These are phyloP conservation scores for Xestia xanthographa DNA, from an alignment of 2,888 invertebrate genomes.

Conservation along the genomic window DNA sequence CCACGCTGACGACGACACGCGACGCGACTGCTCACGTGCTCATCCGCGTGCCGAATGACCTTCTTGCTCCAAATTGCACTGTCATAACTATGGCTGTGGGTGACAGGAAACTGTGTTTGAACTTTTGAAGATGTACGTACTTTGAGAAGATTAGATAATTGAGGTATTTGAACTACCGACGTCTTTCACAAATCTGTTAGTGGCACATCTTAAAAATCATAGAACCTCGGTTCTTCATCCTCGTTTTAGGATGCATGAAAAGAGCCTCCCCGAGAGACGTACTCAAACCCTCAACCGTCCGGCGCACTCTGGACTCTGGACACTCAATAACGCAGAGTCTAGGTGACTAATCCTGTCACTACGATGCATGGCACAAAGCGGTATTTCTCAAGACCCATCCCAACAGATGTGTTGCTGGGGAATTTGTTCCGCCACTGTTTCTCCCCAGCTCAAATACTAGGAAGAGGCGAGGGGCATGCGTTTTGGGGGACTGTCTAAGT, in stretches of 20 bases:
- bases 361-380: not conserved
- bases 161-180: not conserved
- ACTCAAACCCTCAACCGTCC: not conserved
- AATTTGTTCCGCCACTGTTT: too few relatives aligned
- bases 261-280: not conserved
- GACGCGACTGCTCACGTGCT: constrained; percentile 32
- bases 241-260: not conserved
- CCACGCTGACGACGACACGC: constrained; percentile 23
- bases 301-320: not conserved
- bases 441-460: not conserved
- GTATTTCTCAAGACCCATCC: not conserved
- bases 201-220: not conserved
- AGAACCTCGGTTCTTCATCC: not conserved
- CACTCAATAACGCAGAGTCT: not conserved
- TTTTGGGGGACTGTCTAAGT: not conserved
- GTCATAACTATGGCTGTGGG: constrained; percentile 9
- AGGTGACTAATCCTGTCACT: not conserved
- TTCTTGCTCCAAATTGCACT: constrained; percentile 45
- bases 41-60: constrained; percentile 43
- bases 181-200: too few relatives aligned
- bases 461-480: not conserved
- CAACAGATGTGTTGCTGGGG: not conserved
- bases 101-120: constrained; percentile 12
- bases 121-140: not conserved
- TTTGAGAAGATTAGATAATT: not conserved